Percentiles rank a stretch among this genome's conserved stretches.
These are phyloP conservation scores for Hyperopisus bebe DNA, from an alignment of 2,113 vertebrate species.

Conservation along the genomic window DNA sequence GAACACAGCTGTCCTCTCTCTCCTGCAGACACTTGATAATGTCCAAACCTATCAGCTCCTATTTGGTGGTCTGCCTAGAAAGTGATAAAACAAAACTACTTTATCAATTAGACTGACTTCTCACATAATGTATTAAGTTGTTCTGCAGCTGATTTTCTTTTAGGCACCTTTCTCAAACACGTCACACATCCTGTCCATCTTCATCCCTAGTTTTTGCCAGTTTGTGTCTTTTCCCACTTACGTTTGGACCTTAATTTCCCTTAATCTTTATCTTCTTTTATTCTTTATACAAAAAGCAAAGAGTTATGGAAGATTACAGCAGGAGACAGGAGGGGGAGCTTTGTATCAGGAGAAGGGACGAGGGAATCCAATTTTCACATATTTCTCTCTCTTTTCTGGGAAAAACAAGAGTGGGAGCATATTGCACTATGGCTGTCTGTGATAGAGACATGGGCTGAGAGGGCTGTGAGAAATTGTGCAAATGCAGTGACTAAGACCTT, in stretches of 20 bases:
- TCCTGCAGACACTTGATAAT: constrained; percentile 30
- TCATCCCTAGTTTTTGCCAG: background rate
- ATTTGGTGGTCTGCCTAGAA: background rate
- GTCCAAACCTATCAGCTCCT: constrained; percentile 4
- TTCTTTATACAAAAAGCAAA: background rate
- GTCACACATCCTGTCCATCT: background rate
- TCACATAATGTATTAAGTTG: background rate
- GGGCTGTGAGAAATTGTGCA: background rate
- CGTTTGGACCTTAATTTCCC: background rate
- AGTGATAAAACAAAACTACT: background rate
- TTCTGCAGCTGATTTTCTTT: background rate
- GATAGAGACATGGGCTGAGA: background rate
- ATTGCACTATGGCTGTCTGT: background rate
- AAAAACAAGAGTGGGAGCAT: constrained; percentile 19
- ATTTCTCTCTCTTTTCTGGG: background rate
- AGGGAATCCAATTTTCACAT: constrained; percentile 11
- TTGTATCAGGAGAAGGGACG: background rate
- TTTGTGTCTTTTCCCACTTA: background rate
- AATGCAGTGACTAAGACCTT: background rate
- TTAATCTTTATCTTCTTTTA: too few relatives aligned
- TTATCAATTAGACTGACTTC: background rate
- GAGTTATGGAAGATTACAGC: background rate
- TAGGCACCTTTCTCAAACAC: background rate
- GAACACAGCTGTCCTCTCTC: constrained; percentile 42
- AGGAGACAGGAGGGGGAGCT: background rate